phyloP scores from a whole-genome alignment of 1,140 invertebrate genomes.

The Drosophila yakuba region DNA sequence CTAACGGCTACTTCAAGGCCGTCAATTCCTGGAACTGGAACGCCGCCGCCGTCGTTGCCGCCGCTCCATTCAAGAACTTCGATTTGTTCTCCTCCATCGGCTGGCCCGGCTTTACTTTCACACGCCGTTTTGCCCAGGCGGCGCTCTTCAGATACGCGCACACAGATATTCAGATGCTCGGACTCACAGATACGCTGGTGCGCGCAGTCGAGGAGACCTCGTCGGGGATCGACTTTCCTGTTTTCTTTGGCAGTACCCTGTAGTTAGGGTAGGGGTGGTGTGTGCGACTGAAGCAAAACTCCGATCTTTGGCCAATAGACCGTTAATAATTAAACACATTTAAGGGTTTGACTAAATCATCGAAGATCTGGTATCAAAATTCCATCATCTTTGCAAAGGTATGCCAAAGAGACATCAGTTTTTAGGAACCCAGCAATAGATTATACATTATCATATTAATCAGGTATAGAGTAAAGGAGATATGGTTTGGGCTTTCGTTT shows the following conservation, averaged over 20 bases:
- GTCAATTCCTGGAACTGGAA: conserved; percentile 68
- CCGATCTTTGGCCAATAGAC: too few species aligned
- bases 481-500: too few species aligned
- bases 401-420: too few species aligned
- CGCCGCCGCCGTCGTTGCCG: conserved; percentile 23
- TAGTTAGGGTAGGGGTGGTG: neutral
- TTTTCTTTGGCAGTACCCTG: conserved; percentile 38
- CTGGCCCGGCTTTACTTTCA: conserved; percentile 56
- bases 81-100: conserved; percentile 43
- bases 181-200: conserved; percentile 7
- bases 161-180: conserved; percentile 10
- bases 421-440: too few species aligned
- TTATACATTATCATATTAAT: too few species aligned
- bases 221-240: conserved; percentile 45
- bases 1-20: conserved; percentile 79
- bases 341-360: too few species aligned
- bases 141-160: conserved; percentile 32
- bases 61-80: conserved; percentile 70
- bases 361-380: too few species aligned
- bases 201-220: conserved; percentile 3
- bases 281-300: neutral
- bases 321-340: too few species aligned
- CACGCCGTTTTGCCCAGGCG: conserved; percentile 46
- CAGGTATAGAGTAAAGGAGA: too few species aligned
- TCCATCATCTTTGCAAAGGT: too few species aligned